Evolutionary conservation across 2,888 invertebrate species (phyloP).

Genomic region (Brenthis ino): DNA sequence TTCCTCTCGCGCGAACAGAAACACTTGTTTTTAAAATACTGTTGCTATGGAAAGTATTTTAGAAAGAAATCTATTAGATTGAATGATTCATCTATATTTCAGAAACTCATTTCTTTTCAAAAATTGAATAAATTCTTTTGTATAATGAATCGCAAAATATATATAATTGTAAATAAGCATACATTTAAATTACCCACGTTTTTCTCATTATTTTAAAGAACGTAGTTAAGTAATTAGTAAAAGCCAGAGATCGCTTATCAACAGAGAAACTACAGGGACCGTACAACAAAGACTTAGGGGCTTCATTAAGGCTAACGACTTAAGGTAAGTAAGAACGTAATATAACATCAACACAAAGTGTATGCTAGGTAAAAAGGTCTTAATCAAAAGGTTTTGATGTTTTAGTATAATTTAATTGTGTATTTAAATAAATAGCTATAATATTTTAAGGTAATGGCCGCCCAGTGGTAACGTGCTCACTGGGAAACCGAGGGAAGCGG

Average conservation of each 20-base stretch:
- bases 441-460: too few relatives aligned
- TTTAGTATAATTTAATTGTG: not conserved
- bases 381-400: not conserved
- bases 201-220: slow-evolving; percentile 11
- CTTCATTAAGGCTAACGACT: slow-evolving; percentile 24
- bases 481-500: too few relatives aligned
- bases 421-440: too few relatives aligned
- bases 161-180: too few relatives aligned
- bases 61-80: not conserved
- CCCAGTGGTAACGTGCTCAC: too few relatives aligned
- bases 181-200: slow-evolving; percentile 7
- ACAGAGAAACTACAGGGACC: slow-evolving; percentile 27
- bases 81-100: not conserved
- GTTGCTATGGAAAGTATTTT: not conserved
- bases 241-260: slow-evolving; percentile 26
- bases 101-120: too few relatives aligned
- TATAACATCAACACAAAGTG: slow-evolving; percentile 1
- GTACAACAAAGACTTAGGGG: slow-evolving; percentile 23
- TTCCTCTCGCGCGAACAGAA: slow-evolving; percentile 4
- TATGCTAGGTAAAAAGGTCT: not conserved
- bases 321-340: slow-evolving; percentile 9
- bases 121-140: too few relatives aligned
- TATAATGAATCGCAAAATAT: too few relatives aligned
- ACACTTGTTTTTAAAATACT: not conserved
- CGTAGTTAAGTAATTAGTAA: slow-evolving; percentile 37